Evolutionary conservation across 2,113 vertebrate genomes (phyloP).

Genomic region (Catharus bicknelli): DNA sequence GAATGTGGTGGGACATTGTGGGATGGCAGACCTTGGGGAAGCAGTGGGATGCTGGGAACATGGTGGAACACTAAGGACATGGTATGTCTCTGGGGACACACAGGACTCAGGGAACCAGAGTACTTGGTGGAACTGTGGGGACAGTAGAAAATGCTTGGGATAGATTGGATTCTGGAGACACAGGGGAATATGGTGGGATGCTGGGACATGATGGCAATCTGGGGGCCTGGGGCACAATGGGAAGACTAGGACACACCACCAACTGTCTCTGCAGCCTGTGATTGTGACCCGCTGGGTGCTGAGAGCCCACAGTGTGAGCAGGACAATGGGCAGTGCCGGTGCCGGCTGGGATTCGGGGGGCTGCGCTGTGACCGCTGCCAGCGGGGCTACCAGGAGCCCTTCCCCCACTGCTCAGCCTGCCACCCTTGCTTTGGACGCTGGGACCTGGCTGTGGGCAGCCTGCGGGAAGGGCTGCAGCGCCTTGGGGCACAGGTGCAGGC

Average conservation of each 20-base stretch:
- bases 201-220: not conserved
- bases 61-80: not conserved
- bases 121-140: not conserved
- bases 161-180: not conserved
- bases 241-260: rapidly evolving
- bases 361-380: conserved; percentile 77
- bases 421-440: conserved; percentile 86
- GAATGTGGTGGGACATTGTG: not conserved
- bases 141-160: not conserved
- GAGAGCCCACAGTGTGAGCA: conserved; percentile 78
- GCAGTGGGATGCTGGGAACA: not conserved
- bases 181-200: not conserved
- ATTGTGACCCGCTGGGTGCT: conserved; percentile 76
- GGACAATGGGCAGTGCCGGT: conserved; percentile 74
- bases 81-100: not conserved
- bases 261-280: conserved; percentile 73
- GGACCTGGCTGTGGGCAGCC: conserved; percentile 72
- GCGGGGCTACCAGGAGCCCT: conserved; percentile 79
- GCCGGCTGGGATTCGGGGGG: conserved; percentile 73
- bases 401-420: conserved; percentile 78
- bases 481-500: conserved; percentile 44
- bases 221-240: not conserved
- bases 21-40: not conserved
- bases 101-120: not conserved
- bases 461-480: conserved; percentile 65